Conservation (phyloP, 2,888 invertebrate species). For the Agrenia bidenticulata region DNA sequence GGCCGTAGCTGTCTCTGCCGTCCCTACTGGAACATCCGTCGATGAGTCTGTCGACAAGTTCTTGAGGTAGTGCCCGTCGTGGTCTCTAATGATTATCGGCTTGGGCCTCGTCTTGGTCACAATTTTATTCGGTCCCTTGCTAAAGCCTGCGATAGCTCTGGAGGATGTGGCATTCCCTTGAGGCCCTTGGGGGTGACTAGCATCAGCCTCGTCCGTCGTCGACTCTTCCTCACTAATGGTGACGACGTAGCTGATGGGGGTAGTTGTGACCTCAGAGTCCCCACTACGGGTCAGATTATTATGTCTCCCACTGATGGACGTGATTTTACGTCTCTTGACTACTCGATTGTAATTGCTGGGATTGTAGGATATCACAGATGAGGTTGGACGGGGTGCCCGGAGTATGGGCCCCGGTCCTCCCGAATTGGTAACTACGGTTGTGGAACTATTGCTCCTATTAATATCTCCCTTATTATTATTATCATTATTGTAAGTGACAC, state of each 20-base stretch:
- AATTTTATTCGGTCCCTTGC: constrained; percentile 21
- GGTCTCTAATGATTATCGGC: constrained; percentile 37
- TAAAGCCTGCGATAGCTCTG: constrained; percentile 15
- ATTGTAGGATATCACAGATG: constrained; percentile 45
- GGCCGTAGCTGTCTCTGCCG: constrained; percentile 10
- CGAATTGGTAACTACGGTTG: not conserved
- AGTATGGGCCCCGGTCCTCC: too few relatives aligned
- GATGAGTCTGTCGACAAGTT: constrained; percentile 3
- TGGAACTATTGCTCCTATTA: too few relatives aligned
- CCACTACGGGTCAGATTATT: constrained; percentile 13
- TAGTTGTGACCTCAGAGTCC: constrained; percentile 19
- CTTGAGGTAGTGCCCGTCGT: constrained; percentile 15
- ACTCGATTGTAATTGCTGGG: constrained; percentile 43
- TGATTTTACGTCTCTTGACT: constrained; percentile 44
- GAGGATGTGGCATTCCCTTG: constrained; percentile 12
- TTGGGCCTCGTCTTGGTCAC: constrained; percentile 28
- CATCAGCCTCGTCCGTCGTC: constrained; percentile 18
- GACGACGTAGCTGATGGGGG: constrained; percentile 8
- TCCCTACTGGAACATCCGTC: constrained; percentile 19
- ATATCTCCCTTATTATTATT: not conserved
- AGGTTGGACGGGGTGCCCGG: constrained; percentile 35
- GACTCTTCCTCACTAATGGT: constrained; percentile 9
- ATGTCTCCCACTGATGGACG: constrained; percentile 15
- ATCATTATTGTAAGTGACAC: not conserved
- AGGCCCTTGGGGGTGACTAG: constrained; percentile 20